Evolutionary conservation across 2,113 vertebrate genomes (phyloP).

Genomic region (Scortum barcoo): DNA sequence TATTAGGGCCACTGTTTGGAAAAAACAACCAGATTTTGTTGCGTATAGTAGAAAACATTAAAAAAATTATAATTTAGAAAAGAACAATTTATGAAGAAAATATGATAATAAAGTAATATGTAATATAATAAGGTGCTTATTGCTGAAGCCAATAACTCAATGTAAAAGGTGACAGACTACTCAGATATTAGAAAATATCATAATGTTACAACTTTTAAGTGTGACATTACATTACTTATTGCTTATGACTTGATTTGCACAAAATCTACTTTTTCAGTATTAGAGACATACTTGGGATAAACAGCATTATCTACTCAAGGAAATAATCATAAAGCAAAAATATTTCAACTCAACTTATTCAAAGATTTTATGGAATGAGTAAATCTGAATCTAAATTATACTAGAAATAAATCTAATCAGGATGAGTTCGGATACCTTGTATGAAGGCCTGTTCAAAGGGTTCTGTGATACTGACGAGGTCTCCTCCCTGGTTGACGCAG

Average conservation of each 20-base stretch:
- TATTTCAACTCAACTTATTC: too few relatives aligned
- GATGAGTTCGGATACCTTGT: constrained; percentile 67
- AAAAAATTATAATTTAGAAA: not conserved
- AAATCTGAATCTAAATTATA: not conserved
- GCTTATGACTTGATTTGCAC: too few relatives aligned
- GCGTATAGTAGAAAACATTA: not conserved
- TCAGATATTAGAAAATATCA: too few relatives aligned
- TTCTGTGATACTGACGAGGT: constrained; percentile 84
- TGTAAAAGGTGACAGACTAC: too few relatives aligned
- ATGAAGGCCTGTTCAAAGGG: constrained; percentile 83
- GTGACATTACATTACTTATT: too few relatives aligned
- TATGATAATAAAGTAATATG: too few relatives aligned
- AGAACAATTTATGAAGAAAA: too few relatives aligned
- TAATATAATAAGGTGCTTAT: not conserved
- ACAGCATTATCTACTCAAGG: not conserved
- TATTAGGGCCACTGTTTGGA: not conserved
- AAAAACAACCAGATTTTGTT: not conserved
- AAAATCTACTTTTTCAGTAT: too few relatives aligned
- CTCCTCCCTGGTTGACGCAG: constrained; percentile 84
- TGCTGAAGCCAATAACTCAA: not conserved
- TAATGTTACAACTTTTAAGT: too few relatives aligned
- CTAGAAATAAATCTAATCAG: not conserved
- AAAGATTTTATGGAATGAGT: not conserved
- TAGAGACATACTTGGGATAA: not conserved
- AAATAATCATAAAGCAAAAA: too few relatives aligned